Evolutionary conservation across 2,888 invertebrate species (phyloP).

Genomic region (Ennomos fuscantarius): DNA sequence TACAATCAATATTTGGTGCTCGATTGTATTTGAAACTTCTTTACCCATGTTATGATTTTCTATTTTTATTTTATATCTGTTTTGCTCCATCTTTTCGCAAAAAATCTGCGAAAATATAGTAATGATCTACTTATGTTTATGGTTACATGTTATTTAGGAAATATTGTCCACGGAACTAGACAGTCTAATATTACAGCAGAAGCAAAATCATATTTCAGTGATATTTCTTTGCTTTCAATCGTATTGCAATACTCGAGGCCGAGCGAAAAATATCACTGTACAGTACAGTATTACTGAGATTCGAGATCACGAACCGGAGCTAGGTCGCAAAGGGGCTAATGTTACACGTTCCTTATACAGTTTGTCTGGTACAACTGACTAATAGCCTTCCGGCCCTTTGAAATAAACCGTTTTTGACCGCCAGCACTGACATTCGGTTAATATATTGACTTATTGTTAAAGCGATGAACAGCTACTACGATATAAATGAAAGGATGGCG

Average conservation of each 20-base stretch:
- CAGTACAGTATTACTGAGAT: too few species aligned
- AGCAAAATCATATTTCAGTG: conserved; percentile 23
- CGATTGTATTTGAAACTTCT: too few species aligned
- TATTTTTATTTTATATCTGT: too few species aligned
- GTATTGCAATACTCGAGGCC: conserved; percentile 39
- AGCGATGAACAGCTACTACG: conserved; percentile 10
- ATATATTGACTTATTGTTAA: conserved; percentile 28
- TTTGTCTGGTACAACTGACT: conserved; percentile 42
- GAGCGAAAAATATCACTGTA: conserved; percentile 46
- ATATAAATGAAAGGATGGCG: conserved; percentile 28
- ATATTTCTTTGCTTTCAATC: conserved; percentile 32
- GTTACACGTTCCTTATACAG: conserved; percentile 63
- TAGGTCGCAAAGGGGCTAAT: conserved; percentile 65
- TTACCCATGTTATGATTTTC: too few species aligned
- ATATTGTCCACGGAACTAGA: conserved; percentile 21
- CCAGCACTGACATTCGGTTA: conserved; percentile 9
- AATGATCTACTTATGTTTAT: conserved; percentile 1
- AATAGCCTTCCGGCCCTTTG: conserved; percentile 54
- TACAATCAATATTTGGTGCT: too few species aligned
- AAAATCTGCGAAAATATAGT: too few species aligned
- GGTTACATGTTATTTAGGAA: not conserved
- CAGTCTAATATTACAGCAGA: conserved; percentile 10
- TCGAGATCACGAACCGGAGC: conserved; percentile 56
- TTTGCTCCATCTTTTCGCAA: too few species aligned
- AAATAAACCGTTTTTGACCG: conserved; percentile 50